Conservation (phyloP, 2,888 invertebrate genomes). For the Chalcosyrphus nemorum region DNA sequence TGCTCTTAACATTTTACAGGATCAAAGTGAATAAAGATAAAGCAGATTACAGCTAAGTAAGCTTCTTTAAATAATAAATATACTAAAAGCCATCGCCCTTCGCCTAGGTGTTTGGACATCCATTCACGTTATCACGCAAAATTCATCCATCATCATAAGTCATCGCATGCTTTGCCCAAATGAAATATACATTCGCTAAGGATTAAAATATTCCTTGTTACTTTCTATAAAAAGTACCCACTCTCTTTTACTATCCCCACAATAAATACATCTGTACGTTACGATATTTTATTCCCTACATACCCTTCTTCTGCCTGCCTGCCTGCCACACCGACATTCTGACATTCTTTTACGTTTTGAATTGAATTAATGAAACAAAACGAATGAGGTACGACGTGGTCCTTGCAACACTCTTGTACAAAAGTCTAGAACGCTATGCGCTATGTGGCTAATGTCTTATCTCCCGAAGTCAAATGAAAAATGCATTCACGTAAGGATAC, state of each 20-base stretch:
- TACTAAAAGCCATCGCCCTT: slow-evolving; percentile 30
- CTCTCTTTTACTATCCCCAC: slow-evolving; percentile 15
- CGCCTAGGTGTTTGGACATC: slow-evolving; percentile 13
- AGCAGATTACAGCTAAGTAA: background rate
- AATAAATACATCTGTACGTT: slow-evolving; percentile 40
- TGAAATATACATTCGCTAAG: slow-evolving; percentile 68
- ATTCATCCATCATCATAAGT: slow-evolving; percentile 82
- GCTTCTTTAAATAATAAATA: slow-evolving; percentile 14
- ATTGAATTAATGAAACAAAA: slow-evolving; percentile 76
- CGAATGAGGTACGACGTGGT: slow-evolving; percentile 66
- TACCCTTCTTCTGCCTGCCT: too few species aligned
- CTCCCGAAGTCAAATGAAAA: slow-evolving; percentile 57
- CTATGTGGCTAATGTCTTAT: slow-evolving; percentile 62
- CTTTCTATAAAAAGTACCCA: background rate
- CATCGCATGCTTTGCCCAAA: slow-evolving; percentile 75
- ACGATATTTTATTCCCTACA: slow-evolving; percentile 9
- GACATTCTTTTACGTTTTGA: slow-evolving; percentile 22
- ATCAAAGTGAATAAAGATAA: background rate
- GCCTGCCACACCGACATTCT: slow-evolving; percentile 8
- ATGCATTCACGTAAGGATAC: slow-evolving; percentile 52
- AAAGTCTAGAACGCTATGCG: too few species aligned
- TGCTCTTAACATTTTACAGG: too few species aligned
- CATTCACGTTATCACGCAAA: slow-evolving; percentile 77
- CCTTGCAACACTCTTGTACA: slow-evolving; percentile 40
- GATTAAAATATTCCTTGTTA: slow-evolving; percentile 61